These are phyloP conservation scores for Rosalia funebris DNA, from an alignment of 2,888 invertebrate genomes.

Conservation along the genomic window DNA sequence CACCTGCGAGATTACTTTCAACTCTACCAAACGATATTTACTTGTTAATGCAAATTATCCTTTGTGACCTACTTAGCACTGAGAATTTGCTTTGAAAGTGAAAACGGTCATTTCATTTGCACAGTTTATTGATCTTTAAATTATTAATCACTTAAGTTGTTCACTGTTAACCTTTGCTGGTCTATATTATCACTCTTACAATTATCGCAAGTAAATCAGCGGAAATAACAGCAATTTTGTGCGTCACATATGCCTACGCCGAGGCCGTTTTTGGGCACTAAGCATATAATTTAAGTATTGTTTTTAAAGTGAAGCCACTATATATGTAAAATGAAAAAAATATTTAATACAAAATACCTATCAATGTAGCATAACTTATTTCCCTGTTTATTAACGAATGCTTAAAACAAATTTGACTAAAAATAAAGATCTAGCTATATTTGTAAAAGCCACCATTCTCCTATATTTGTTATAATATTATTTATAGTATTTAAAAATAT, in stretches of 20 bases:
- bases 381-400: no score
- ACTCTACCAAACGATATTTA: conserved; percentile 44
- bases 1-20: conserved; percentile 44
- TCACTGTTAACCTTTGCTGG: conserved; percentile 14
- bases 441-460: no score
- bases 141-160: conserved; percentile 19
- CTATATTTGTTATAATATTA: no score
- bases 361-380: no score
- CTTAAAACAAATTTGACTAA: no score
- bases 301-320: no score
- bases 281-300: no score
- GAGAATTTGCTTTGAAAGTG: conserved; percentile 37
- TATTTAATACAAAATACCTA: no score
- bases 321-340: no score
- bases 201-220: conserved; percentile 1
- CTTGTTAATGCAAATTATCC: conserved; percentile 48
- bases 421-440: no score
- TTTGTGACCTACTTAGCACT: conserved; percentile 45
- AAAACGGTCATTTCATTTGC: conserved; percentile 25
- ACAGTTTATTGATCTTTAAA: conserved; percentile 23
- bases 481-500: no score
- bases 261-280: no score
- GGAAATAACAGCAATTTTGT: background rate
- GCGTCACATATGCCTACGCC: background rate
- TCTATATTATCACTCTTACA: conserved; percentile 3